Percentiles rank a stretch among this genome's conserved stretches.
These are phyloP conservation scores for Microplitis mediator DNA, from an alignment of 1,140 invertebrate genomes.

Conservation along the genomic window DNA sequence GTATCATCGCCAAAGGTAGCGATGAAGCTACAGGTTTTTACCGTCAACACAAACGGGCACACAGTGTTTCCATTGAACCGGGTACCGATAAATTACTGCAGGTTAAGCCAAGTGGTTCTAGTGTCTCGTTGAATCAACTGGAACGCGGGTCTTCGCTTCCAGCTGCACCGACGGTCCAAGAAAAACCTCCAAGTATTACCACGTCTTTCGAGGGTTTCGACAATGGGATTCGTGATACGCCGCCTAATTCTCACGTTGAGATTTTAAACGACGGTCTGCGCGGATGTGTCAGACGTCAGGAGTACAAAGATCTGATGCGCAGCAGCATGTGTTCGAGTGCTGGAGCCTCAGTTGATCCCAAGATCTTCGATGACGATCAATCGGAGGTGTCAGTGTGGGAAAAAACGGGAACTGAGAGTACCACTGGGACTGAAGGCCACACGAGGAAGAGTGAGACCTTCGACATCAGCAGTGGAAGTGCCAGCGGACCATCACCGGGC, in stretches of 20 bases:
- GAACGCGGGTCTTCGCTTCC: slow-evolving; percentile 29
- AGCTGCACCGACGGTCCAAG: slow-evolving; percentile 15
- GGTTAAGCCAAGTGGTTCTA: slow-evolving; percentile 47
- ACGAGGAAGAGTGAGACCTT: slow-evolving; percentile 56
- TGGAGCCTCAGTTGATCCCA: slow-evolving; percentile 30
- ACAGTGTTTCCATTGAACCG: slow-evolving; percentile 64
- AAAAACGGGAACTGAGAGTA: slow-evolving; percentile 53
- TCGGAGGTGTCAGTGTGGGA: slow-evolving; percentile 53
- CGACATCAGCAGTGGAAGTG: slow-evolving; percentile 54
- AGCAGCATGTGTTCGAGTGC: slow-evolving; percentile 22
- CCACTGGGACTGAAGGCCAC: slow-evolving; percentile 39
- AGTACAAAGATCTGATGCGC: slow-evolving; percentile 42
- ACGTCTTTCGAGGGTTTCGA: slow-evolving; percentile 49
- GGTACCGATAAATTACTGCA: slow-evolving; percentile 45
- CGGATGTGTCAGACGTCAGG: slow-evolving; percentile 36
- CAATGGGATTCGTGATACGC: slow-evolving; percentile 52
- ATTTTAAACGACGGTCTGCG: slow-evolving; percentile 45
- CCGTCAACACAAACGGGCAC: slow-evolving; percentile 66
- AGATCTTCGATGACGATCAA: slow-evolving; percentile 42
- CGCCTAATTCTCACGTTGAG: slow-evolving; percentile 58
- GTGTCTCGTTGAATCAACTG: slow-evolving; percentile 49
- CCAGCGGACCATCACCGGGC: slow-evolving; percentile 44
- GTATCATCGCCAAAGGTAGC: slow-evolving; percentile 1
- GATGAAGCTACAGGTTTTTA: slow-evolving; percentile 45
- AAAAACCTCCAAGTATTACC: slow-evolving; percentile 43